Conservation (phyloP, 2,113 vertebrate genomes). For the Solea senegalensis region DNA sequence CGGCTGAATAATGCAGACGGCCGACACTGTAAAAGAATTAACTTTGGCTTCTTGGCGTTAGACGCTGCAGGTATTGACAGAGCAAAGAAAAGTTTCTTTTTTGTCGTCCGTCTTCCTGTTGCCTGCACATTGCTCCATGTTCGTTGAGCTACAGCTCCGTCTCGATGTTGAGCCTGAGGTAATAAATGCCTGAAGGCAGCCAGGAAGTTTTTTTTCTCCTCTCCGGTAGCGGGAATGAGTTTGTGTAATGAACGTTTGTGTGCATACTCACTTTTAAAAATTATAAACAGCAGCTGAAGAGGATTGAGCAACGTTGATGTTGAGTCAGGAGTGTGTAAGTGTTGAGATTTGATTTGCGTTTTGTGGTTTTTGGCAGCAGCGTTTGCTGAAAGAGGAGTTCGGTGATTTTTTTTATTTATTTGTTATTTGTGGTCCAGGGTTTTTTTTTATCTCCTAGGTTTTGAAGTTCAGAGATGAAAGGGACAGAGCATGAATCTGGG, state of each 20-base stretch:
- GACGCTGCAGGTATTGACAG: constrained; percentile 40
- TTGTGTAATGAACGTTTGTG: constrained; percentile 27
- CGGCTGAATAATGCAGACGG: constrained; percentile 54
- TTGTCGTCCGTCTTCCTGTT: constrained; percentile 30
- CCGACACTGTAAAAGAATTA: constrained; percentile 32
- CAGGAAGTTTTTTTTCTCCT: constrained; percentile 37
- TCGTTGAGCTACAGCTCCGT: constrained; percentile 26
- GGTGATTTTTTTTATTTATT: too few species aligned
- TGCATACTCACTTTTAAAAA: constrained; percentile 17
- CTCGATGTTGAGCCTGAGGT: constrained; percentile 42
- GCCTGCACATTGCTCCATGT: constrained; percentile 49
- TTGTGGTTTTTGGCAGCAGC: neutral
- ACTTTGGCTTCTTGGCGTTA: constrained; percentile 33
- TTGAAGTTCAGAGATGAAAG: constrained; percentile 81
- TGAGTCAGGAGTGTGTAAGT: neutral
- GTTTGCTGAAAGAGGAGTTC: neutral
- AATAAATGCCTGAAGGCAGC: constrained; percentile 44
- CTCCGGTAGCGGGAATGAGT: too few species aligned
- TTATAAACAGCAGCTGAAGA: neutral
- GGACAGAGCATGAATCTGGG: constrained; percentile 67
- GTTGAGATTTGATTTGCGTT: neutral
- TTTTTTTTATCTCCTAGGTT: constrained; percentile 28
- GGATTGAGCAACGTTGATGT: neutral
- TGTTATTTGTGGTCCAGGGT: constrained; percentile 47
- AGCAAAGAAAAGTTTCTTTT: constrained; percentile 23